Base-by-base conservation (phyloP, 2,113 vertebrate species). In the Atractosteus spatula region DNA sequence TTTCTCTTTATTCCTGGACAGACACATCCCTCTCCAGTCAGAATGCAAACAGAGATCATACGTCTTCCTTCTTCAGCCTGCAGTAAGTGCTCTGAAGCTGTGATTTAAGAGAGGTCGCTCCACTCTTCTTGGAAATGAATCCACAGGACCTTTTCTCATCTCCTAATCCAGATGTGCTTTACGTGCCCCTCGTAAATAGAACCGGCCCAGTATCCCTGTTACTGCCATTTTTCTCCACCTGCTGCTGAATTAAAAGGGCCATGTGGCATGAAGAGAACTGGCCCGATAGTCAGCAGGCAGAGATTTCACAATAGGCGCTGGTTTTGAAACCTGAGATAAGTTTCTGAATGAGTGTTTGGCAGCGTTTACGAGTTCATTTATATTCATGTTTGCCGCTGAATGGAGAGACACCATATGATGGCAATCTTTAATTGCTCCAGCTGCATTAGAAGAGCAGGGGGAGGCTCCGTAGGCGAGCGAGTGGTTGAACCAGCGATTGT, bases 321-420 rank as follows among this genome's bases (percentile, higher is more conserved):
- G 29, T 16, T 7, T 12, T 44, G 64, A 66, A 66, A 66, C 64
- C n/a, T 14, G 42, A 66, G 64, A 66, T 45, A 8, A 66, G 41
- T 66, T 14, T 66, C 43, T 66, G 64, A 7, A 14, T 12, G 64
- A 66, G 42, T 44, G 64, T 66, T 29, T 66, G 64, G 45, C 64
- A 7, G 14, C 64, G 16, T 66, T 66, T 44, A 42, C 42, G 42
- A 66, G 8, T 51, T 51, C 5, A 51, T 51, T 51, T 10, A 51
- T 51, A 51, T 51, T 51, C 14, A 44, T 41, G 1, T 66, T 8
- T 45, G 43, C 64, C 14, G 14, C 14, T 14, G 42, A 47, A 44
- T 47, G 12, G 7, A 66, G 10, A 8, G 43, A 47, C 17, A 29
- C 62, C 0, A 8, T 16, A 16, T 8, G 8, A 8, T 63, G 4